Evolutionary conservation across 2,888 invertebrate genomes (phyloP).

Genomic region (Oligia latruncula): DNA sequence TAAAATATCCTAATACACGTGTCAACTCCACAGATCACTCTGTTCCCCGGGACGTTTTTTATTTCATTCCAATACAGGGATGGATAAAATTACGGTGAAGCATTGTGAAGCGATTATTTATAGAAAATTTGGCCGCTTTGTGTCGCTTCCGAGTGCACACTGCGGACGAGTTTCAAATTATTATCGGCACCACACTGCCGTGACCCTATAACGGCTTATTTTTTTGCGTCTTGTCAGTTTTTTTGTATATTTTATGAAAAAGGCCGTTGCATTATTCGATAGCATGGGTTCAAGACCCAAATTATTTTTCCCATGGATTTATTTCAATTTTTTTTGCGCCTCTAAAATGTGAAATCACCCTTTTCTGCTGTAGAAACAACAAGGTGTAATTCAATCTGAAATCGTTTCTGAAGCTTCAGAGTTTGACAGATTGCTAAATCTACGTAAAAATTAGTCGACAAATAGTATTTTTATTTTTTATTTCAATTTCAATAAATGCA

Average conservation of each 20-base stretch:
- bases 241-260: conserved; percentile 63
- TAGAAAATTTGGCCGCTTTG: conserved; percentile 89
- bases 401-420: not conserved
- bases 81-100: conserved; percentile 87
- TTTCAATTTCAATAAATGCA: conserved; percentile 55
- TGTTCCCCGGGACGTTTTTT: conserved; percentile 81
- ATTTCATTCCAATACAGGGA: conserved; percentile 87
- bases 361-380: not conserved
- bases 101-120: conserved; percentile 89
- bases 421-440: not conserved
- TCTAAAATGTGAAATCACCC: too few species aligned
- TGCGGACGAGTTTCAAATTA: conserved; percentile 78
- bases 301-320: conserved; percentile 9
- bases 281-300: not conserved
- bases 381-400: not conserved
- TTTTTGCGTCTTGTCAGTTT: conserved; percentile 68
- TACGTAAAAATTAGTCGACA: not conserved
- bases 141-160: conserved; percentile 83
- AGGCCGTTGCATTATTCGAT: conserved; percentile 73
- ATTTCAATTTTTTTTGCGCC: not conserved
- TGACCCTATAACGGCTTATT: conserved; percentile 78
- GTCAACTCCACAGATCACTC: conserved; percentile 75
- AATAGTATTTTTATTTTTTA: not conserved
- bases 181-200: conserved; percentile 74
- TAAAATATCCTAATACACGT: conserved; percentile 34